phyloP scores from a whole-genome alignment of 2,113 vertebrate genomes.

The Mobula birostris region DNA sequence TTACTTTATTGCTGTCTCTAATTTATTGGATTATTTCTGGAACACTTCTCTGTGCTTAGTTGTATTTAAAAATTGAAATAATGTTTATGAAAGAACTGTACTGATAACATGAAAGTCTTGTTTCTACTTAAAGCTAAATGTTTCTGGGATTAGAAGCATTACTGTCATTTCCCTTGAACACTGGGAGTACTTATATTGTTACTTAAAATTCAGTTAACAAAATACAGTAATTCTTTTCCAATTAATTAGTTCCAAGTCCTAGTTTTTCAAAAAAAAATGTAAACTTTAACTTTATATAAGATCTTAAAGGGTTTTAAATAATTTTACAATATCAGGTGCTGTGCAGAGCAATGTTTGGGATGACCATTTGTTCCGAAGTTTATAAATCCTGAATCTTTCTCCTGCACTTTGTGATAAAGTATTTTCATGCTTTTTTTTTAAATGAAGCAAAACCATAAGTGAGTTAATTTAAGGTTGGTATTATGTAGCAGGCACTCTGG shows the following conservation, averaged over 20 bases:
- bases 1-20: not conserved
- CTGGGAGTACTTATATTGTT: not conserved
- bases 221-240: not conserved
- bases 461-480: not conserved
- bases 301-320: not conserved
- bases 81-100: not conserved
- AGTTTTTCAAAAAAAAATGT: not conserved
- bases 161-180: not conserved
- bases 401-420: not conserved
- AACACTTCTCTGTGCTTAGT: not conserved
- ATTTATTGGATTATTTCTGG: not conserved
- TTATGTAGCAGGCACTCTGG: not conserved
- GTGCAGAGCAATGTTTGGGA: not conserved
- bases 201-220: not conserved
- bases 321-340: not conserved
- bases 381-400: not conserved
- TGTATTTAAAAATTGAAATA: conserved; percentile 2
- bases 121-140: not conserved
- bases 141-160: too few relatives aligned
- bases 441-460: not conserved
- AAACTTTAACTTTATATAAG: not conserved
- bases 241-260: not conserved
- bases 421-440: not conserved
- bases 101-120: not conserved
- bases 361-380: not conserved